Base-by-base conservation (phyloP, 2,888 invertebrate species). In the Andrena bucephala region DNA sequence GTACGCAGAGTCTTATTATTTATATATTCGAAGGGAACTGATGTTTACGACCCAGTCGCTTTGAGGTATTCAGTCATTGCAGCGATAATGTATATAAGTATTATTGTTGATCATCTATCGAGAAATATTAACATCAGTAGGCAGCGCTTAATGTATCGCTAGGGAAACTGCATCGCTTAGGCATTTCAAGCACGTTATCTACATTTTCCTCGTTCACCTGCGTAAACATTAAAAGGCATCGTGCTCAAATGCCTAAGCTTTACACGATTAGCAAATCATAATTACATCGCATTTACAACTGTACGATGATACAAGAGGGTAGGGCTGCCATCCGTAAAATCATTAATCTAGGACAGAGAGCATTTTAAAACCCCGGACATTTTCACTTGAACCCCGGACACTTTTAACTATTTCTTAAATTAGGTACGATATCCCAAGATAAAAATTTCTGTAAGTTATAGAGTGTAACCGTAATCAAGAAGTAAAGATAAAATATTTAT, bases 41-140 rank as follows among this genome's bases (percentile, higher is more conserved):
- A 54, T 76, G 48, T 77, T 77, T 81, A 86, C 74, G 86, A 81
- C 16, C 63, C 65, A 78, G 66, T 76, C 66, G 84, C 86, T 84
- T 82, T 72, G 76, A 81, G 87, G 60, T 82, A 77, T 68, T 74
- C 79, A 52, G 70, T n/a, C 16, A 70, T 72, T 77, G 71, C 60
- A 84, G 62, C 7, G 65, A 80, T 72, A 77, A 65, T 82, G 82
- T 86, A 85, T 71, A 85, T 86, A 83, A 76, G 63, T 82, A 63
- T 76, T 63, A 81, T 67, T 70, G 76, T 77, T 66, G 59, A 77
- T 71, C 71, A 71, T 68, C 60, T 70, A 71, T 52, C 29, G 13
- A 66, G 70, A 80, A 59, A 67, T 72, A 72, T 24, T 81, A 33
- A 57, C 59, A 73, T 65, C 16, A 62, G 29, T 77, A 81, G 75